Conservation (phyloP, 2,797 vertebrate genomes). For the Atherinosoma microstoma region DNA sequence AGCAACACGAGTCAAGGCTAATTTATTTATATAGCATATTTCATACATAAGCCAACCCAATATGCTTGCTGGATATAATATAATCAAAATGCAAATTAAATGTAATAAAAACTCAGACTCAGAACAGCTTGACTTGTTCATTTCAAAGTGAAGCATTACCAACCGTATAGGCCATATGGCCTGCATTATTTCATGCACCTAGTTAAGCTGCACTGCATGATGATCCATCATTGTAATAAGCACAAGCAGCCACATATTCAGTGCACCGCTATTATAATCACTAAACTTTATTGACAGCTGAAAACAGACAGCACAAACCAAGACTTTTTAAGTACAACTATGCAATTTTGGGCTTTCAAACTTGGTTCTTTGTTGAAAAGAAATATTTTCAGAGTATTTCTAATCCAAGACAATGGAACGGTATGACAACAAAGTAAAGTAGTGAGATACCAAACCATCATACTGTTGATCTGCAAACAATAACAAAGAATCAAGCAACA, state of each 20-base stretch:
- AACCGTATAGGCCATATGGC: background rate
- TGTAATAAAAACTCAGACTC: background rate
- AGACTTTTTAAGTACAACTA: too few relatives aligned
- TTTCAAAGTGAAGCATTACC: constrained; percentile 4
- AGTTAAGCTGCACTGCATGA: background rate
- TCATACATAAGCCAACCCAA: background rate
- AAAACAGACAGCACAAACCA: background rate
- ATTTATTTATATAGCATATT: background rate
- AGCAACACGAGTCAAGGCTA: background rate
- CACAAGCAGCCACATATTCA: background rate
- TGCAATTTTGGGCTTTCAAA: too few relatives aligned
- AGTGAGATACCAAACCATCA: background rate
- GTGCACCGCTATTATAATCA: background rate
- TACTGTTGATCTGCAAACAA: background rate
- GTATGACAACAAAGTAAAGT: background rate
- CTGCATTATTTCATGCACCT: background rate
- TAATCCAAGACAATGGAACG: background rate
- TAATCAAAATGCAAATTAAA: background rate
- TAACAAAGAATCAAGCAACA: background rate
- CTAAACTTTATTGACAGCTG: background rate
- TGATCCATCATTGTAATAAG: background rate
- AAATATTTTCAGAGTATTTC: background rate
- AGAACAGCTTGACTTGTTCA: background rate
- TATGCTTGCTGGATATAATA: background rate
- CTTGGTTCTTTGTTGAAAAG: background rate